phyloP scores from a whole-genome alignment of 2,113 vertebrate species.

The Entomyzon cyanotis region DNA sequence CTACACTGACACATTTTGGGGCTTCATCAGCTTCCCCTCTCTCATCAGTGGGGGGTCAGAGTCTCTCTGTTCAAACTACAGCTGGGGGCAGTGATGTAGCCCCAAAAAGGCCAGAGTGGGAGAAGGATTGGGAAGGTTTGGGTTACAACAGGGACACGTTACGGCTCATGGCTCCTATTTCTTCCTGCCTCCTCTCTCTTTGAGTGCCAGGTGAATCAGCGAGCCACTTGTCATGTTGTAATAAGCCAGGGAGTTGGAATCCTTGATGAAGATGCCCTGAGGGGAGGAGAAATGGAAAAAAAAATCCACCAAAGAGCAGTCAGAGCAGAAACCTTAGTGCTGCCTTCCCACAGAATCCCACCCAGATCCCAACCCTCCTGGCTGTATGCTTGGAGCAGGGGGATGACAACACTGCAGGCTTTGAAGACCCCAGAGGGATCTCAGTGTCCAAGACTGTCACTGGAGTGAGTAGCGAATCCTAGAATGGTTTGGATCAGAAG shows the following conservation, averaged over 20 bases:
- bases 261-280: constrained; percentile 99
- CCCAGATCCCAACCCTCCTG: background rate
- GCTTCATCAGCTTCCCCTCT: background rate
- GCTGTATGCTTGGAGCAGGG: too few species aligned
- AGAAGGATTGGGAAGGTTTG: background rate
- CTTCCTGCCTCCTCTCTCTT: constrained; percentile 98
- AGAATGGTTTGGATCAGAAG: background rate
- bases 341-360: background rate
- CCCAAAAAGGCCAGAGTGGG: background rate
- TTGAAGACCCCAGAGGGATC: background rate
- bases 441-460: background rate
- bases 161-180: constrained; percentile 73
- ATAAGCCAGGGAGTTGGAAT: constrained; percentile 97
- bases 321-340: background rate
- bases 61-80: background rate
- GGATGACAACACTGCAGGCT: background rate
- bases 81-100: background rate
- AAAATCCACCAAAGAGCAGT: background rate
- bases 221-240: constrained; percentile 97
- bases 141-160: background rate
- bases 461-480: background rate
- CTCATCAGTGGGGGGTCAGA: background rate
- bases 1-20: background rate
- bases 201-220: constrained; percentile 94
- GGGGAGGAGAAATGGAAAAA: background rate